Conservation (phyloP, 2,113 vertebrate species). For the Burhinus bistriatus region DNA sequence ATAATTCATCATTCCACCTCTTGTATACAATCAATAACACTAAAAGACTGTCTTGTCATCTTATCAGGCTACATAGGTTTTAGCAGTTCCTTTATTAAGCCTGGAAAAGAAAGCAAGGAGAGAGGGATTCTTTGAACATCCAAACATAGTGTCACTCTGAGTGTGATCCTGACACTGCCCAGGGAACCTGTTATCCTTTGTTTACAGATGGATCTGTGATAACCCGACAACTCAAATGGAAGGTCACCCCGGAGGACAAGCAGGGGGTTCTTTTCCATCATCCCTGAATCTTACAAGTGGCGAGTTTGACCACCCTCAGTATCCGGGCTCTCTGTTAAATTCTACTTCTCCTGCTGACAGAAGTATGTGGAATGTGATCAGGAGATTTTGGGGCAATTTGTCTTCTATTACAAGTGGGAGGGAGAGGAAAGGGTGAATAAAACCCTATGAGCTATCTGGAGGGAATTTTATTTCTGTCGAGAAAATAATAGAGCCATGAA, state of each 20-base stretch:
- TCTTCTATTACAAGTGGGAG: constrained; percentile 4
- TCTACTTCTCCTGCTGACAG: constrained; percentile 43
- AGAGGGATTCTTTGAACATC: constrained; percentile 68
- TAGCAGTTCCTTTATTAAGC: constrained; percentile 78
- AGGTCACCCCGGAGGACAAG: constrained; percentile 61
- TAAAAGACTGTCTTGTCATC: constrained; percentile 74
- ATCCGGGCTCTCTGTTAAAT: constrained; percentile 29
- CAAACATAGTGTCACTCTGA: constrained; percentile 78
- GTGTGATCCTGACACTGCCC: constrained; percentile 75
- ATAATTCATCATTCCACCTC: constrained; percentile 70
- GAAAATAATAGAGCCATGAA: background rate
- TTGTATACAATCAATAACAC: constrained; percentile 79
- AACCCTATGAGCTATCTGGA: background rate
- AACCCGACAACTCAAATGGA: constrained; percentile 60
- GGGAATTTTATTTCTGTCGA: background rate
- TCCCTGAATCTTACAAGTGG: constrained; percentile 33
- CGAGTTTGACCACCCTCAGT: constrained; percentile 17
- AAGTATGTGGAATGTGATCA: constrained; percentile 50
- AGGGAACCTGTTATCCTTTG: constrained; percentile 63
- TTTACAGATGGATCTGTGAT: constrained; percentile 76
- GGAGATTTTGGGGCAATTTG: constrained; percentile 36
- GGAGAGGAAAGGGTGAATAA: background rate
- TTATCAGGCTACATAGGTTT: constrained; percentile 73
- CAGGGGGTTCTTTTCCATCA: constrained; percentile 69
- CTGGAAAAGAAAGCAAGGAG: constrained; percentile 64